A percentile compares a stretch with the other conserved stretches of the same genome.
phyloP scores from a whole-genome alignment of 2,113 vertebrate species.

The Saguinus midas region DNA sequence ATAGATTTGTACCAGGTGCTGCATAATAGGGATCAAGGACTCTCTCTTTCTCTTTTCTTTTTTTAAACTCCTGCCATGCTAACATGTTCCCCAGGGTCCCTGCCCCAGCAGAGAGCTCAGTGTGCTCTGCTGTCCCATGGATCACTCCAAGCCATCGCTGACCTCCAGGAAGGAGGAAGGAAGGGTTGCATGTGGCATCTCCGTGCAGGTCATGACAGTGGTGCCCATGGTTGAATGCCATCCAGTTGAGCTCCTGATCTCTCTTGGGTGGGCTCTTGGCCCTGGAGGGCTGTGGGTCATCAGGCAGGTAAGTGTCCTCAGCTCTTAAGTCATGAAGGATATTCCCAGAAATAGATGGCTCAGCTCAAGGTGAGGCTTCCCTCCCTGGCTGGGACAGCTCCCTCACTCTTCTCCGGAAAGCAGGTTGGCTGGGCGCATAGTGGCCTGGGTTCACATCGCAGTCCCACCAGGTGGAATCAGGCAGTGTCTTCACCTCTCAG shows the following conservation, averaged over 20 bases:
- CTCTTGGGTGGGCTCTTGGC: not conserved
- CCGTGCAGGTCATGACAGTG: not conserved
- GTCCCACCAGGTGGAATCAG: not conserved
- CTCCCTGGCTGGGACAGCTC: not conserved
- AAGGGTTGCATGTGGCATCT: not conserved
- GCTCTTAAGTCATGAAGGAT: not conserved
- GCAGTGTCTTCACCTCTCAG: not conserved
- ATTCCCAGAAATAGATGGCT: not conserved
- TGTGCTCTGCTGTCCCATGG: accelerated
- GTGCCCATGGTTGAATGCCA: accelerated
- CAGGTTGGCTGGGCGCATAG: not conserved
- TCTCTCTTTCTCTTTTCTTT: not conserved
- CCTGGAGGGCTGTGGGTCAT: not conserved
- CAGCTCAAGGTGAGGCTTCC: too few relatives aligned
- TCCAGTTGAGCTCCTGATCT: accelerated
- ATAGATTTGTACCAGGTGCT: not conserved
- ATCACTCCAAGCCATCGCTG: too few relatives aligned
- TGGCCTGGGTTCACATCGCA: not conserved
- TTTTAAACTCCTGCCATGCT: not conserved
- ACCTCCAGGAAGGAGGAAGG: not conserved
- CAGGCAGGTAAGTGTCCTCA: not conserved
- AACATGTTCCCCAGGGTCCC: not conserved
- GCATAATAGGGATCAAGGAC: not conserved
- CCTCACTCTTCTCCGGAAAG: accelerated
- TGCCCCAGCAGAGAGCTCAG: not conserved